phyloP scores from a whole-genome alignment of 2,113 vertebrate species.

The Pteruthius melanotis region DNA sequence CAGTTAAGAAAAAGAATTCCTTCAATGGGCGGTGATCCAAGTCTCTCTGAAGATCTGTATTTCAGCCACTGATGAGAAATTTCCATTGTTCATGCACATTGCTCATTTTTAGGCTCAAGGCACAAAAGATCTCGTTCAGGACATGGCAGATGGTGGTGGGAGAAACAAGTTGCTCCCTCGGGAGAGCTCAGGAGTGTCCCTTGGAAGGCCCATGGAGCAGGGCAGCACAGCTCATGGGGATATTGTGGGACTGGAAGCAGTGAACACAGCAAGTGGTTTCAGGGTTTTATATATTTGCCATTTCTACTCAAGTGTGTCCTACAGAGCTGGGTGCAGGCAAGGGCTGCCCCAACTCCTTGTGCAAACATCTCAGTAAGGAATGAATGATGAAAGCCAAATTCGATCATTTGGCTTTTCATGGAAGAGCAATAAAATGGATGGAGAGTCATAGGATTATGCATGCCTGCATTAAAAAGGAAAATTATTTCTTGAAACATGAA shows the following conservation, averaged over 20 bases:
- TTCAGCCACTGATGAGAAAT: not conserved
- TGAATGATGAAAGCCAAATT: too few species aligned
- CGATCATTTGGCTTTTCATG: not conserved
- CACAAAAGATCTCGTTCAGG: not conserved
- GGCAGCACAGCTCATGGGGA: not conserved
- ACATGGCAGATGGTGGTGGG: not conserved
- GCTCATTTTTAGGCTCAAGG: not conserved
- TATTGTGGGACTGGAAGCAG: not conserved
- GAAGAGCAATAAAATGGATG: not conserved
- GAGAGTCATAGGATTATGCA: not conserved
- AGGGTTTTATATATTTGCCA: rapidly evolving
- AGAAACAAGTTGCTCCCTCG: rapidly evolving
- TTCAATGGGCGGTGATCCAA: not conserved
- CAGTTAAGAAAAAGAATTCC: not conserved
- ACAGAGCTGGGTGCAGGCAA: not conserved
- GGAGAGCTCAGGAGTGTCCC: not conserved
- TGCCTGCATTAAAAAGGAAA: not conserved
- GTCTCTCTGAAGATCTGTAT: not conserved
- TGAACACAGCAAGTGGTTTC: not conserved
- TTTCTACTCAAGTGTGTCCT: rapidly evolving
- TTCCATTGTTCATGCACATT: not conserved
- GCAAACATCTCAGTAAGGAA: not conserved
- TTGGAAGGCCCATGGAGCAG: not conserved
- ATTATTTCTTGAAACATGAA: not conserved
- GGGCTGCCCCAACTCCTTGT: not conserved